phyloP scores from a whole-genome alignment of 1,140 invertebrate genomes.

The Solenopsis invicta region DNA sequence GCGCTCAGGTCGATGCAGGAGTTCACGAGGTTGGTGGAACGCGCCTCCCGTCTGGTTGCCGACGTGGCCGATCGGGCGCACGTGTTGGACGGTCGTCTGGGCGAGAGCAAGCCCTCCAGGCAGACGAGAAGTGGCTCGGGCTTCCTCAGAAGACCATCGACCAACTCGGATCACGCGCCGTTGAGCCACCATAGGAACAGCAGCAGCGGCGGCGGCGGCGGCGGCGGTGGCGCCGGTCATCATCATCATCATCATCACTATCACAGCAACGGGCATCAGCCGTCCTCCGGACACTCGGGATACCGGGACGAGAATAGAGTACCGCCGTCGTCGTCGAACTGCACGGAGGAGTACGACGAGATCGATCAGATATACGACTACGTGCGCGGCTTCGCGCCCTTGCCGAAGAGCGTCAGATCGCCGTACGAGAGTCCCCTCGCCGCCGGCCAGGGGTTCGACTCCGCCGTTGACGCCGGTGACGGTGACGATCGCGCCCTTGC shows the following conservation, averaged over 20 bases:
- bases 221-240: slow-evolving; percentile 76
- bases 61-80: slow-evolving; percentile 94
- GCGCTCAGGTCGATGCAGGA: slow-evolving; percentile 93
- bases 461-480: slow-evolving; percentile 82
- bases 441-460: slow-evolving; percentile 63
- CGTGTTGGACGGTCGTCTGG: slow-evolving; percentile 92
- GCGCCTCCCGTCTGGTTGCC: slow-evolving; percentile 92
- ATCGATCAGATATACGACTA: slow-evolving; percentile 99
- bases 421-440: slow-evolving; percentile 87
- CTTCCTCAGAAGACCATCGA: slow-evolving; percentile 88
- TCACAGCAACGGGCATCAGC: slow-evolving; percentile 75
- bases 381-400: slow-evolving; percentile 95
- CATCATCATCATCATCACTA: slow-evolving; percentile 80
- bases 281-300: slow-evolving; percentile 74
- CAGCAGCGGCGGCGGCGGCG: slow-evolving; percentile 68
- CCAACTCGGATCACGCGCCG: slow-evolving; percentile 91
- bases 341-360: slow-evolving; percentile 96
- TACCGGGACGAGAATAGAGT: slow-evolving; percentile 87
- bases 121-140: slow-evolving; percentile 80
- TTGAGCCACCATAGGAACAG: slow-evolving; percentile 80
- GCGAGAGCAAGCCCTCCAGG: slow-evolving; percentile 89
- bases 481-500: slow-evolving; percentile 82
- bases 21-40: slow-evolving; percentile 93
- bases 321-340: slow-evolving; percentile 82
- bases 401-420: slow-evolving; percentile 93